These are phyloP conservation scores for Solea solea DNA, from an alignment of 2,113 vertebrate genomes.

Conservation along the genomic window DNA sequence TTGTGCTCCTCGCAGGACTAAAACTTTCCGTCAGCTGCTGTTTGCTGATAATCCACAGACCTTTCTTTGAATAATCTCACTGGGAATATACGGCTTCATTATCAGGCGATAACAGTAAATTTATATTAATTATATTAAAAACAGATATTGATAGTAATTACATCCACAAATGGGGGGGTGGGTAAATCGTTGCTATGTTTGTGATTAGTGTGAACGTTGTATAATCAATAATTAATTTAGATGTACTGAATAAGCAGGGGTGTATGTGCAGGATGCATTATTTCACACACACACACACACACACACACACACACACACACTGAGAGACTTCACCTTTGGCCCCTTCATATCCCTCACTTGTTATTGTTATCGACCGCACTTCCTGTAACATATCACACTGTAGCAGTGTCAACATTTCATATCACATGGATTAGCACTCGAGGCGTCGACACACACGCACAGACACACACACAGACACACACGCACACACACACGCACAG, in stretches of 20 bases:
- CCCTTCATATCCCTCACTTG: conserved; percentile 34
- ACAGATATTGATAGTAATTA: too few species aligned
- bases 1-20: background rate
- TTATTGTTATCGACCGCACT: conserved; percentile 55
- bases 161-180: too few species aligned
- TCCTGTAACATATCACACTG: conserved; percentile 32
- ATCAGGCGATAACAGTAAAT: background rate
- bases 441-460: conserved; percentile 29
- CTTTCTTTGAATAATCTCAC: background rate
- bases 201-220: background rate
- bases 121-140: background rate
- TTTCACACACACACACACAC: background rate
- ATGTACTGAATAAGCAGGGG: background rate
- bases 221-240: background rate
- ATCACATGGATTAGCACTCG: conserved; percentile 57
- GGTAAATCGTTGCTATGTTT: background rate
- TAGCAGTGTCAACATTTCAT: conserved; percentile 74
- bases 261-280: too few species aligned
- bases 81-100: background rate
- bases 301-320: conserved; percentile 2
- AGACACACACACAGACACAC: too few species aligned
- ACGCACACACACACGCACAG: too few species aligned
- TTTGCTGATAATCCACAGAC: background rate
- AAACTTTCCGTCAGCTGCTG: too few species aligned
- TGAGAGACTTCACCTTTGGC: conserved; percentile 20